Conservation (phyloP, 2,113 vertebrate species). For the Trematomus loennbergii region DNA sequence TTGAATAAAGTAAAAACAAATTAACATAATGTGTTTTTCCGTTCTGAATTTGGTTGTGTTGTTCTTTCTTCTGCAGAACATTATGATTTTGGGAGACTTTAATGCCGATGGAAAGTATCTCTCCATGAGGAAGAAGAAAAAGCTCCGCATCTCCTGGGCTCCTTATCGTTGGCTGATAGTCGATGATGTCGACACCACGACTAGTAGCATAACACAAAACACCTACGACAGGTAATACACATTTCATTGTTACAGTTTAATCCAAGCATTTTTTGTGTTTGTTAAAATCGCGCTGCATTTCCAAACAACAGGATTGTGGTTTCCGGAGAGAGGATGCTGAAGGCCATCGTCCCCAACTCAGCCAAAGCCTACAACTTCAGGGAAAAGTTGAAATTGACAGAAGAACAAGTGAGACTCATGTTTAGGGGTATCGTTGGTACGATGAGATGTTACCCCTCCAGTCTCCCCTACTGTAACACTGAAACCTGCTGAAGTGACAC, state of each 20-base stretch:
- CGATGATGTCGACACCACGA: conserved; percentile 79
- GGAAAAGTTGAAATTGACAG: conserved; percentile 66
- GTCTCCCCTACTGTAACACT: too few relatives aligned
- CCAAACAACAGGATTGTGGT: too few relatives aligned
- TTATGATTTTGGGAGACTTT: conserved; percentile 84
- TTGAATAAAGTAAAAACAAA: too few relatives aligned
- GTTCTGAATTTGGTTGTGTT: too few relatives aligned
- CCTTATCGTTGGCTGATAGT: conserved; percentile 80
- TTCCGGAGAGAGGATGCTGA: conserved; percentile 71
- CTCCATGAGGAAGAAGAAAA: conserved; percentile 65
- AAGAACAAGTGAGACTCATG: conserved; percentile 30
- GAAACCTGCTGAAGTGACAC: too few relatives aligned
- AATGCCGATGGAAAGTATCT: conserved; percentile 82
- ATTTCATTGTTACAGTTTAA: too few relatives aligned
- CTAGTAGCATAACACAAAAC: conserved; percentile 74
- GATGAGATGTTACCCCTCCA: too few relatives aligned
- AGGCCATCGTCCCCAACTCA: conserved; percentile 70
- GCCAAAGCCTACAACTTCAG: conserved; percentile 85
- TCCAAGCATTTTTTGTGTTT: too few relatives aligned
- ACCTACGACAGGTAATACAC: conserved; percentile 81
- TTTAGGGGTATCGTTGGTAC: too few relatives aligned
- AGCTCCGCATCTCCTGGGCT: conserved; percentile 67
- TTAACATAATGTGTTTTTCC: too few relatives aligned
- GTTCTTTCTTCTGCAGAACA: conserved; percentile 65
- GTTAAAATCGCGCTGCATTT: too few relatives aligned